Evolutionary conservation across 2,888 invertebrate genomes (phyloP).

Genomic region (Ferdinandea cuprea): DNA sequence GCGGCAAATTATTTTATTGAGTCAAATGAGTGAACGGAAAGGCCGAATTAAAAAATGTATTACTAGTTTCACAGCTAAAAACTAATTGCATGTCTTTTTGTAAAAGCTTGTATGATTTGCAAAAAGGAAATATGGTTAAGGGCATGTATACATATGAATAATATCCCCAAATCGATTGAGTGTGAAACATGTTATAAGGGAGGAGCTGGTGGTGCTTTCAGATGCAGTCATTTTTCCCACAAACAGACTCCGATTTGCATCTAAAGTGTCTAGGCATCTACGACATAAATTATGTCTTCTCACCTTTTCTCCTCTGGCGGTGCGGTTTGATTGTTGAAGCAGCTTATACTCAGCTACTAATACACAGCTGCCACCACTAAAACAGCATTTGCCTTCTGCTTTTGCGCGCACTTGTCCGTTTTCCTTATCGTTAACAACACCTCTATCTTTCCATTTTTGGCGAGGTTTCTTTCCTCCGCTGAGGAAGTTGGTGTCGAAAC

Average conservation of each 20-base stretch:
- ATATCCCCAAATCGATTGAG: no score
- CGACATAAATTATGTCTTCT: slow-evolving; percentile 17
- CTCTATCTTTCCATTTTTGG: slow-evolving; percentile 18
- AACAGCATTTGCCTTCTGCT: slow-evolving; percentile 4
- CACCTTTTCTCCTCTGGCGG: slow-evolving; percentile 15
- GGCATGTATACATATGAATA: no score
- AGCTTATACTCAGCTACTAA: slow-evolving; percentile 12
- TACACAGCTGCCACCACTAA: slow-evolving; percentile 10
- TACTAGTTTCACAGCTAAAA: no score
- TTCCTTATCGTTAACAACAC: background rate
- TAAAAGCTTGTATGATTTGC: no score
- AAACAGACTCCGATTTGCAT: slow-evolving; percentile 16
- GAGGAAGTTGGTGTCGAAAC: background rate
- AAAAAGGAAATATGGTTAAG: no score
- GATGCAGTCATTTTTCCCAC: slow-evolving; percentile 27
- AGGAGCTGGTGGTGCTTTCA: slow-evolving; percentile 26
- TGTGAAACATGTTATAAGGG: slow-evolving; percentile 5
- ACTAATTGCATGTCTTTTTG: no score
- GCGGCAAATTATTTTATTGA: background rate
- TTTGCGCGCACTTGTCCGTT: background rate
- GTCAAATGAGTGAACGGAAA: no score
- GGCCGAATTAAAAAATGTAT: no score
- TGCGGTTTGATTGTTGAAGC: background rate
- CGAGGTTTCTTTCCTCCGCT: slow-evolving; percentile 18
- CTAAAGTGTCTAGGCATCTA: slow-evolving; percentile 5